Base-by-base conservation (phyloP, 2,797 vertebrate species). In the Acanthiza pusilla region DNA sequence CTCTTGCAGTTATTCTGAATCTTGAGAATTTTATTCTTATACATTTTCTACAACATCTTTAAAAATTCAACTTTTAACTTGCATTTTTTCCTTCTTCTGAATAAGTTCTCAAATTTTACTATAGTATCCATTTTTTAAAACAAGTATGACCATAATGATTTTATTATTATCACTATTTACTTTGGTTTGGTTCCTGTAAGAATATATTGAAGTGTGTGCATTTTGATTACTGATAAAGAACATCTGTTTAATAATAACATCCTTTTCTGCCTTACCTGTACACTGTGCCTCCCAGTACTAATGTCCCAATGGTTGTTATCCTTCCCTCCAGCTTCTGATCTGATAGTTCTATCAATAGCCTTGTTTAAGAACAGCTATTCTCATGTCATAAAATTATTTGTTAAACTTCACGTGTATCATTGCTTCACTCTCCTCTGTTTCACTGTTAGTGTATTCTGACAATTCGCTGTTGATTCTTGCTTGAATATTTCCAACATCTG, bases 391-490 rank as follows among this genome's bases (percentile, higher is more conserved):
- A 34, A 55, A 74, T 77, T 51, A 42, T 67, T 70, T 73, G 55
- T 85, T 63, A 80, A 26, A 34, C 13, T 61, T 86, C 14, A 20
- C 3, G 1, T 25, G 6, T 76, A 36, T 70, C n/a, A 29, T 74
- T 88, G 34, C 29, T 83, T 95, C 8, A 26, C 20, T 63, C n/a
- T 55, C 25, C 36, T 58, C 54, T 62, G 9, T 82, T 92, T 92
- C 20, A 21, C 15, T 76, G 4, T n/a, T 60, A 62, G 11, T 73
- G 18, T 70, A 32, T 73, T 79, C 60, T 57, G 22, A 51, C 22
- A 82, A 26, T 62, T 58, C 4, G 55, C 38, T 63, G 1, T 57
- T 76, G 20, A 9, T 85, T 89, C 45, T 84, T 67, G 13, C 29
- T 57, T 27, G 7, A 91, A 11, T 55, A 50, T 78, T 85, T 85